Evolutionary conservation across 2,797 vertebrate genomes (phyloP), one percentile per base, ranked within the genome.

Genomic region (Chelon auratus): DNA sequence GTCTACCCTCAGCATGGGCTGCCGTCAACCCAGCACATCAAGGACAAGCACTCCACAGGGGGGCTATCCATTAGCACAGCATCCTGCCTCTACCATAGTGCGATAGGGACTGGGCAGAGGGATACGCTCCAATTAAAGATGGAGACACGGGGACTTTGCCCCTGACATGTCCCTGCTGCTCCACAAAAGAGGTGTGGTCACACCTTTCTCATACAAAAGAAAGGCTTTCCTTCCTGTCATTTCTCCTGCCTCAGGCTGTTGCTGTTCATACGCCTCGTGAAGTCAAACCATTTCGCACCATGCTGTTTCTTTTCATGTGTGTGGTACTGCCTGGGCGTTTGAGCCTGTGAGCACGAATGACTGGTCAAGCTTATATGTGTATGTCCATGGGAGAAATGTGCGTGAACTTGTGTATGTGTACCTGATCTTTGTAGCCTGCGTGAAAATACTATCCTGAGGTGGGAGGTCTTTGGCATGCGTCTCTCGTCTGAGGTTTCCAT

Each of bases 91-190:
- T 33, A 68, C 77, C 81, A 51, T 75, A 75, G 85, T 77, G 85
- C 8, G 78, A 71, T 74, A 40, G 86, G 80, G 67, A 89, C 84
- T 71, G 81, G 81, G 77, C 83, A 86, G 72, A 87, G 73, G 77
- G 83, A 90, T 86, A 66, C 4, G 76, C 85, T 91, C 89, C 86
- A 92, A 91, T 91, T 93, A 93, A 80, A 88, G 86, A 78, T 50
- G 75, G 85, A 89, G 63, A 82, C 85, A 82, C 78, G 81, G 88
- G 80, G 89, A 84, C 83, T 85, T 87, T 89, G 87, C 83, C 86
- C 82, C 89, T 81, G 89, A 90, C 83, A 81, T 43, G 69, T 84
- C 75, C 87, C 85, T 39, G 84, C 84, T 90, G 87, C 81, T 86
- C 83, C 62, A 70, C 71, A 78, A 85, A 85, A 79, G 71, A 72